Evolutionary conservation across 2,797 vertebrate genomes (phyloP).

Genomic region (Margarornis squamiger): DNA sequence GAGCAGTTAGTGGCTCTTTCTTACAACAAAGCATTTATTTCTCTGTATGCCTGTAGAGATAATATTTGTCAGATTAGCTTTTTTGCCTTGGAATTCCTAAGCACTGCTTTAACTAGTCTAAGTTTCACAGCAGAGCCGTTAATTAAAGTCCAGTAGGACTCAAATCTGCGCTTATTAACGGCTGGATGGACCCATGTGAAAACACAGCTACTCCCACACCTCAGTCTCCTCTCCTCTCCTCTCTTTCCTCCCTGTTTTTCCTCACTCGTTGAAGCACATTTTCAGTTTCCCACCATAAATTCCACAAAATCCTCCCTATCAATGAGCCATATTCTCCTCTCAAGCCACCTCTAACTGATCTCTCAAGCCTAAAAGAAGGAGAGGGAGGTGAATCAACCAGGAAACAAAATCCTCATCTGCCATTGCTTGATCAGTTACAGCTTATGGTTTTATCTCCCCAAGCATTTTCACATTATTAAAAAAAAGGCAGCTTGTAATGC

Average conservation of each 20-base stretch:
- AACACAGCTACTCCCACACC: background rate
- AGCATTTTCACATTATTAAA: background rate
- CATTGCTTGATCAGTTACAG: background rate
- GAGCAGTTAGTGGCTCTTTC: background rate
- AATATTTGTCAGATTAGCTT: background rate
- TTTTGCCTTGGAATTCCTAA: background rate
- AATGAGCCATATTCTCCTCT: background rate
- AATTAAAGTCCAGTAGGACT: background rate
- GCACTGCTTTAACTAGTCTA: background rate
- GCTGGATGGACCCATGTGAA: background rate
- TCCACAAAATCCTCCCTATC: background rate
- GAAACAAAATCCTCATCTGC: constrained; percentile 20
- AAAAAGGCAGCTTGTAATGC: background rate
- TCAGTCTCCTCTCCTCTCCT: background rate
- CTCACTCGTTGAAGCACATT: background rate
- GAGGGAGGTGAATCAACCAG: background rate
- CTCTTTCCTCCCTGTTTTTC: background rate
- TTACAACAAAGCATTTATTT: background rate
- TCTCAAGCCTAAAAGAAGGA: background rate
- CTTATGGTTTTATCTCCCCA: background rate
- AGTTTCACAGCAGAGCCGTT: background rate
- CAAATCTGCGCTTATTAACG: background rate
- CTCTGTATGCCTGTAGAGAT: background rate
- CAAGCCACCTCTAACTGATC: background rate
- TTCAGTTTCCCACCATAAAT: background rate